Evolutionary conservation across 2,113 vertebrate species (phyloP).

Genomic region (Rafetus swinhoei): DNA sequence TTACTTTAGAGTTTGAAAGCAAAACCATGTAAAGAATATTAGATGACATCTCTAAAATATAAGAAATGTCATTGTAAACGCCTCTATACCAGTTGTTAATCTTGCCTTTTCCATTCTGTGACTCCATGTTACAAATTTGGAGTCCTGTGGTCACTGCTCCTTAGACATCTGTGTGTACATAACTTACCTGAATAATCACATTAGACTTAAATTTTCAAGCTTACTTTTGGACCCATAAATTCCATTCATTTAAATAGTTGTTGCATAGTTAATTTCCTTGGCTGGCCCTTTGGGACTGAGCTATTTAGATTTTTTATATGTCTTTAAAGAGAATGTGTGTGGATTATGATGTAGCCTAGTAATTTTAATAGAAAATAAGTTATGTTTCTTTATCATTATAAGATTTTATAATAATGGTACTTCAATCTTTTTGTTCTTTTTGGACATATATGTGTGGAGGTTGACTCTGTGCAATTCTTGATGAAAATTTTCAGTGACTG

Average conservation of each 20-base stretch:
- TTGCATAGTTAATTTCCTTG: neutral
- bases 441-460: neutral
- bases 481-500: too few species aligned
- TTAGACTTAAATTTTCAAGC: neutral
- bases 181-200: neutral
- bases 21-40: neutral
- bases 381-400: neutral
- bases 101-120: neutral
- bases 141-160: neutral
- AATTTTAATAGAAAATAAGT: neutral
- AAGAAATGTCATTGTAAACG: neutral
- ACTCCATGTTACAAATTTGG: neutral
- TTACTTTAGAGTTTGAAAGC: neutral
- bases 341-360: neutral
- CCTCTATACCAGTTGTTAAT: neutral
- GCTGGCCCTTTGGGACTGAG: neutral
- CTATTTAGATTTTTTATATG: neutral
- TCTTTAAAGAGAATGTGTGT: neutral
- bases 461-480: neutral
- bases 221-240: neutral
- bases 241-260: accelerated
- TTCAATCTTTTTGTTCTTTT: neutral
- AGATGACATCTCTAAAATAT: neutral
- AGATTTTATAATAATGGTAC: neutral
- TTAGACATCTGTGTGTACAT: accelerated